phyloP scores from a whole-genome alignment of 2,113 vertebrate species.

The Oncorhynchus gorbuscha region DNA sequence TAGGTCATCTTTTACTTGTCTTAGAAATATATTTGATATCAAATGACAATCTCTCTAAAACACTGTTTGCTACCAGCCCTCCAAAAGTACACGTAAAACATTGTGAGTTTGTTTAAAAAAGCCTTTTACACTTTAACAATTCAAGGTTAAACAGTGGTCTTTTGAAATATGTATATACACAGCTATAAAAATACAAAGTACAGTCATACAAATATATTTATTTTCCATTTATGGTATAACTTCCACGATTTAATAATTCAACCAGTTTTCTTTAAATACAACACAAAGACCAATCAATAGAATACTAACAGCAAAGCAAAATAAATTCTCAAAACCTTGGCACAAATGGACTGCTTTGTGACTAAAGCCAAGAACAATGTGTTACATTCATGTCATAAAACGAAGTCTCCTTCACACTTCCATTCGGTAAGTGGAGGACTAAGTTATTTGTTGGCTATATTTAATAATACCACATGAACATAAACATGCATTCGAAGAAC shows the following conservation, averaged over 20 bases:
- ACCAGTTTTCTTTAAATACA: constrained; percentile 68
- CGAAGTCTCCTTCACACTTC: constrained; percentile 29
- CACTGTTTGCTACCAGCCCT: constrained; percentile 68
- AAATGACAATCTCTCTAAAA: constrained; percentile 72
- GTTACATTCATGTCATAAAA: constrained; percentile 73
- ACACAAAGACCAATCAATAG: constrained; percentile 72
- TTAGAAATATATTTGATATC: constrained; percentile 60
- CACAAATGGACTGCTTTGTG: constrained; percentile 69
- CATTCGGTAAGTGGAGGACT: constrained; percentile 36
- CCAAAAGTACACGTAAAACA: constrained; percentile 62
- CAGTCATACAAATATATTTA: constrained; percentile 84
- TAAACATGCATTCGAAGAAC: constrained; percentile 77
- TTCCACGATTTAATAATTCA: constrained; percentile 76
- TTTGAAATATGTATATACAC: constrained; percentile 74
- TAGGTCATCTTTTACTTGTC: constrained; percentile 28
- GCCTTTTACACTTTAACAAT: constrained; percentile 69
- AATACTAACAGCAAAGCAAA: constrained; percentile 73
- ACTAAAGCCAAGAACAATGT: constrained; percentile 61
- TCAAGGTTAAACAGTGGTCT: constrained; percentile 64
- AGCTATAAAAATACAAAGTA: constrained; percentile 84
- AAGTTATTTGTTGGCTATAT: constrained; percentile 58
- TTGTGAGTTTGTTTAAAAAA: constrained; percentile 58
- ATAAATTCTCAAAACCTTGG: constrained; percentile 65
- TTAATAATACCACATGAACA: constrained; percentile 66
- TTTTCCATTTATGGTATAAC: constrained; percentile 76